Percentiles rank a stretch among this genome's conserved stretches.
phyloP scores from a whole-genome alignment of 2,888 invertebrate species.

The Pseudoips prasinana region DNA sequence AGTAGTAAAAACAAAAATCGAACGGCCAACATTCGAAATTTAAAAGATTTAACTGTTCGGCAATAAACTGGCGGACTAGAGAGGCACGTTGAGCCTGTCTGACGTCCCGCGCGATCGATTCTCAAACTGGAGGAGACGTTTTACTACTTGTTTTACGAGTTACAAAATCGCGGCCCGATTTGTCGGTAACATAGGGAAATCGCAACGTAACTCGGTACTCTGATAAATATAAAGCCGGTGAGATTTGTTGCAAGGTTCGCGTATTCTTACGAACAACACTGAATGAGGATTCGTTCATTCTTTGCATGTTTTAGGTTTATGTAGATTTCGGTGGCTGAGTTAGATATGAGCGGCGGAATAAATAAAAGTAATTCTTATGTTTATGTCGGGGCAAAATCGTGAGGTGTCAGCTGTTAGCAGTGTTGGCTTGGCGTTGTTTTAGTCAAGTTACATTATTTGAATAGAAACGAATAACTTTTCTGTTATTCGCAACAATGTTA shows the following conservation, averaged over 20 bases:
- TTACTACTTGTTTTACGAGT: conserved; percentile 64
- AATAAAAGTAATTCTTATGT: conserved; percentile 17
- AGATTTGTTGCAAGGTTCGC: conserved; percentile 44
- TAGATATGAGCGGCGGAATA: conserved; percentile 16
- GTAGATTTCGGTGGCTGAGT: conserved; percentile 19
- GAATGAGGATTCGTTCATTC: conserved; percentile 32
- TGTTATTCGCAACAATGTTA: background rate
- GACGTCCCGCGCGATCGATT: conserved; percentile 52
- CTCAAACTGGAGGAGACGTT: conserved; percentile 54
- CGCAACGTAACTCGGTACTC: conserved; percentile 32
- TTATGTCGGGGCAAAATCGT: conserved; percentile 14
- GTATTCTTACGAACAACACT: conserved; percentile 28
- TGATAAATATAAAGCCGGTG: conserved; percentile 57
- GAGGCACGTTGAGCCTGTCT: conserved; percentile 37
- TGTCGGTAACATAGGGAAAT: conserved; percentile 40
- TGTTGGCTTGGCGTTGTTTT: background rate
- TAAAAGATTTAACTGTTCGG: conserved; percentile 50
- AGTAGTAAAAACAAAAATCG: conserved; percentile 36
- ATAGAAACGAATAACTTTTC: background rate
- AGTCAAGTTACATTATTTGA: background rate
- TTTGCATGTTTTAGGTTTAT: conserved; percentile 33
- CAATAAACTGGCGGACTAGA: conserved; percentile 45
- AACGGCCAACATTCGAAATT: conserved; percentile 49
- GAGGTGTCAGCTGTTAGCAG: conserved; percentile 3
- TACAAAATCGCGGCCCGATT: conserved; percentile 54